Conservation (phyloP, 2,797 vertebrate species). For the Pangasius mekongensis region DNA sequence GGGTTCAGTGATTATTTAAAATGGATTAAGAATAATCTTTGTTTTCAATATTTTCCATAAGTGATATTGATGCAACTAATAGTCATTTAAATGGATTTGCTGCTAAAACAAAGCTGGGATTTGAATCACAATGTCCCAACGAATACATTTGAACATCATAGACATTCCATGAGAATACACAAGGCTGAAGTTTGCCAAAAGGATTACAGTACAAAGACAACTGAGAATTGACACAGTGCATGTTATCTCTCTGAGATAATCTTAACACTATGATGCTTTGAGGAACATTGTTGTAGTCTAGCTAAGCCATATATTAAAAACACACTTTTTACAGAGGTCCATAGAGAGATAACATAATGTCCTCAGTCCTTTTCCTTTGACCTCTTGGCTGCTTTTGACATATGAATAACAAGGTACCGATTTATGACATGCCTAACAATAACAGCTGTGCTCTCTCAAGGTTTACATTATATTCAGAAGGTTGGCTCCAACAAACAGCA, state of each 20-base stretch:
- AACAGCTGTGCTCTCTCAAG: conserved; percentile 5
- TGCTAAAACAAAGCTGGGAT: not conserved
- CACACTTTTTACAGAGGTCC: not conserved
- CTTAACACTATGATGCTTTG: not conserved
- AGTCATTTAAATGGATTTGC: not conserved
- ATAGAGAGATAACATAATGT: not conserved
- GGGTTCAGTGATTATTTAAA: not conserved
- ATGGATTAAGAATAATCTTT: not conserved
- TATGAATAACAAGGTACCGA: conserved; percentile 9
- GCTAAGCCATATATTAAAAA: conserved; percentile 3
- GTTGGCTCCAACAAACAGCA: not conserved
- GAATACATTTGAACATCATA: not conserved
- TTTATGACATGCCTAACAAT: conserved; percentile 15
- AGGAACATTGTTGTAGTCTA: not conserved
- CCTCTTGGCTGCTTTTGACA: not conserved
- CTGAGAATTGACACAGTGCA: not conserved
- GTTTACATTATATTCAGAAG: not conserved
- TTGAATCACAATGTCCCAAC: not conserved
- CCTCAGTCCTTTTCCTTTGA: not conserved
- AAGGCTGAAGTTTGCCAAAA: not conserved
- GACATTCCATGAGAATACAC: not conserved
- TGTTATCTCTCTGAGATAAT: not conserved
- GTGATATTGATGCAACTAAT: not conserved
- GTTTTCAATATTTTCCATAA: not conserved
- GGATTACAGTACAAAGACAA: not conserved